Conservation (phyloP, 2,113 vertebrate genomes). For the Ammospiza caudacuta region DNA sequence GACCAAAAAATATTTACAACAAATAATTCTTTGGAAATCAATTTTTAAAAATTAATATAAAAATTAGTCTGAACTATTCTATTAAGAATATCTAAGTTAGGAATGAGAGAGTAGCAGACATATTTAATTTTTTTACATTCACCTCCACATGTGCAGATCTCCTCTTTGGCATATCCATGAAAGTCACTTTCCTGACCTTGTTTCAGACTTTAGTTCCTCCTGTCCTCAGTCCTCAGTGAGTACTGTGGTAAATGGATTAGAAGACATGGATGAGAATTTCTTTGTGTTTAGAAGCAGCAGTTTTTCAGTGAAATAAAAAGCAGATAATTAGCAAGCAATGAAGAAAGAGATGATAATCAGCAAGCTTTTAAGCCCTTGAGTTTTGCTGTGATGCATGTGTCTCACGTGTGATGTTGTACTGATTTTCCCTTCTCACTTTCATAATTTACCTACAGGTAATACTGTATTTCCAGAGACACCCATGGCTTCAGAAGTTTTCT, state of each 20-base stretch:
- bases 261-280: background rate
- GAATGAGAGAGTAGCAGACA: background rate
- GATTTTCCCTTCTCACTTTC: background rate
- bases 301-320: background rate
- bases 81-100: background rate
- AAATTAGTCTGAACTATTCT: background rate
- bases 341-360: background rate
- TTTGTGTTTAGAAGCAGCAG: background rate
- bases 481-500: background rate
- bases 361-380: background rate
- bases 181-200: background rate
- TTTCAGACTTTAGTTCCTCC: background rate
- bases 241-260: background rate
- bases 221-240: background rate
- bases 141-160: background rate
- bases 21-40: background rate
- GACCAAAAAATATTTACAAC: background rate
- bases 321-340: background rate
- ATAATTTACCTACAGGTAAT: background rate
- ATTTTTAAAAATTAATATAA: rapidly evolving
- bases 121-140: background rate
- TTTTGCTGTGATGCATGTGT: background rate
- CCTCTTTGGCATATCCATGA: background rate
- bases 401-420: background rate
- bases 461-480: background rate